These are phyloP conservation scores for Hypotaenidia philippensis DNA, from an alignment of 2,797 vertebrate species.

Conservation along the genomic window DNA sequence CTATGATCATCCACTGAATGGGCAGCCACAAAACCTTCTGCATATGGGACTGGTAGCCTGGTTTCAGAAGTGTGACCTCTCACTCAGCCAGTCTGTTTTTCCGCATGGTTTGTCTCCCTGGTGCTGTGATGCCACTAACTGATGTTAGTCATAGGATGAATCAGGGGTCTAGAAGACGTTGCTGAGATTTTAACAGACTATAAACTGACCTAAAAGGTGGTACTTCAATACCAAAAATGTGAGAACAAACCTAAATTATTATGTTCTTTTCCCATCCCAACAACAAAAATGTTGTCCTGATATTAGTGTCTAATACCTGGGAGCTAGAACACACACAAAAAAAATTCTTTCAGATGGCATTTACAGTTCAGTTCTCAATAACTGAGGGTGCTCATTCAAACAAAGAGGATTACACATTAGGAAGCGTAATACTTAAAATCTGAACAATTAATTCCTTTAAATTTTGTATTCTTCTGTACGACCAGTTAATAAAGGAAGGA, in stretches of 20 bases:
- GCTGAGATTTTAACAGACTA: background rate
- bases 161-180: background rate
- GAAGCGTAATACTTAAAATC: slow-evolving; percentile 32
- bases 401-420: slow-evolving; percentile 31
- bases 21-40: background rate
- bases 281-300: background rate
- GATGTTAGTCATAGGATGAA: background rate
- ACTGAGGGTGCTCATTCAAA: background rate
- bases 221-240: background rate
- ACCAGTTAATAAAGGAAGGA: slow-evolving; percentile 43
- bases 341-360: slow-evolving; percentile 36
- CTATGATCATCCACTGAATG: background rate
- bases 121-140: background rate
- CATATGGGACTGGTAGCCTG: fast-evolving
- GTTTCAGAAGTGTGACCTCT: background rate
- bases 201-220: background rate
- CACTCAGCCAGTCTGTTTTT: background rate
- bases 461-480: background rate
- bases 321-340: background rate
- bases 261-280: background rate
- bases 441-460: slow-evolving; percentile 62
- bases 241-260: background rate
- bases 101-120: background rate
- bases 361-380: slow-evolving; percentile 36
- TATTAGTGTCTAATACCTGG: background rate